Evolutionary conservation across 1,140 invertebrate species (phyloP).

Genomic region (Phthorimaea operculella): DNA sequence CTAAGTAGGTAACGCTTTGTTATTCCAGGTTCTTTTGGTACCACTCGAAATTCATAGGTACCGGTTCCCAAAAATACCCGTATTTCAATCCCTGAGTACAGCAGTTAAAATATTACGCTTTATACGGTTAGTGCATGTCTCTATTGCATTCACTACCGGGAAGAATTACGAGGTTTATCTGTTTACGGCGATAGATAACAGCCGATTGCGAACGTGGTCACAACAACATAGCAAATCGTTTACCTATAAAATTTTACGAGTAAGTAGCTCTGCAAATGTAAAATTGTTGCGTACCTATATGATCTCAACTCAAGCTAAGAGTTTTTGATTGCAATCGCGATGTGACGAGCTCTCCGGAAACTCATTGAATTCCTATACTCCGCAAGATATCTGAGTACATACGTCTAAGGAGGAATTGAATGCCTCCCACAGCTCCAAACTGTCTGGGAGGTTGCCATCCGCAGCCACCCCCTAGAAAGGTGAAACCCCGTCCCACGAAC

Average conservation of each 20-base stretch:
- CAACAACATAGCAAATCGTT: too few relatives aligned
- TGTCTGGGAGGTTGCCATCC: slow-evolving; percentile 18
- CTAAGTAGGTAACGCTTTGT: too few relatives aligned
- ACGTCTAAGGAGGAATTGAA: neutral
- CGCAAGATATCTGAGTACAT: neutral
- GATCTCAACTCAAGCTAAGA: too few relatives aligned
- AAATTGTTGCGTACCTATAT: too few relatives aligned
- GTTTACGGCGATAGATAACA: neutral
- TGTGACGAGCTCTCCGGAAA: neutral
- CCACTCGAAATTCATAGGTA: too few relatives aligned
- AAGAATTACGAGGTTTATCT: neutral
- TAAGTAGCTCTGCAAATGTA: too few relatives aligned
- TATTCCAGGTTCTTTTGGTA: too few relatives aligned
- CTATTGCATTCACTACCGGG: neutral
- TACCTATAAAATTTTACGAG: too few relatives aligned
- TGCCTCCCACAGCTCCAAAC: slow-evolving; percentile 7
- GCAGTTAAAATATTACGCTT: neutral
- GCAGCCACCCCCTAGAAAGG: neutral
- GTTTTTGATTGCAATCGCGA: too few relatives aligned
- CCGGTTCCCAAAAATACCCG: too few relatives aligned
- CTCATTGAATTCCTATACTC: neutral
- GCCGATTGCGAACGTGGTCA: neutral
- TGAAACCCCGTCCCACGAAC: neutral
- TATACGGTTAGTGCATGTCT: neutral
- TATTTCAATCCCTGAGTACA: too few relatives aligned